Evolutionary conservation across 2,888 invertebrate species (phyloP), one percentile per base, ranked within the genome.

Genomic region (Vandiemenella viatica): DNA sequence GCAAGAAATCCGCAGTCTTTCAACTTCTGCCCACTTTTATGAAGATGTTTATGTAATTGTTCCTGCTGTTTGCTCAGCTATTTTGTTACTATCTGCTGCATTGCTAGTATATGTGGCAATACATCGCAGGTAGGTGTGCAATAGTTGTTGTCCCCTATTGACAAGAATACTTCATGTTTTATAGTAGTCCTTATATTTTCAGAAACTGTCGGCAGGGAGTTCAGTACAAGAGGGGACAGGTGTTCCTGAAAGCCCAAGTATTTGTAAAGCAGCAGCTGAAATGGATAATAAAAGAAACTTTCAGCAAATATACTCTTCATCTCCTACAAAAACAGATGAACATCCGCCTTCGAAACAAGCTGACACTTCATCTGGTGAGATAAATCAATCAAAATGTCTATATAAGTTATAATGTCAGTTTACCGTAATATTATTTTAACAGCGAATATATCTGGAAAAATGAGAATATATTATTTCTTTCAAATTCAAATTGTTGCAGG

Each of bases 241-340:
- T 16, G 16, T 46, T 4, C 46, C 43, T 18, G 50, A 46, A 37
- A 50, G 46, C 13, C 50, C 45, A n/a, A 42, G 42, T 26, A 45
- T 43, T 10, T 50, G 47, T 45, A 51, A 54, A 17, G 48, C 54
- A 8, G 41, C 76, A 4, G 75, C 78, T 37, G 84, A 83, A 62
- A 74, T 81, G 45, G 83, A 84, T 60, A 83, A 83, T 61, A 71
- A 77, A 48, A 72, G 79, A 48, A 83, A 83, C 65, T 74, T 74
- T 52, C 79, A 79, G 61, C 84, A 84, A 62, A 81, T 83, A 44
- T 84, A 84, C 62, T 82, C 82, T 1, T 82, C 84, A 7, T 83
- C 84, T 2, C 83, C 85, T 0, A 78, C 80, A 52, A 84, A 83
- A 60, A 22, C 44, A 38, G 49, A 49, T 4, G 41, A 20, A n/a